Conservation (phyloP, 2,113 vertebrate species). For the Pterocles burchelli region DNA sequence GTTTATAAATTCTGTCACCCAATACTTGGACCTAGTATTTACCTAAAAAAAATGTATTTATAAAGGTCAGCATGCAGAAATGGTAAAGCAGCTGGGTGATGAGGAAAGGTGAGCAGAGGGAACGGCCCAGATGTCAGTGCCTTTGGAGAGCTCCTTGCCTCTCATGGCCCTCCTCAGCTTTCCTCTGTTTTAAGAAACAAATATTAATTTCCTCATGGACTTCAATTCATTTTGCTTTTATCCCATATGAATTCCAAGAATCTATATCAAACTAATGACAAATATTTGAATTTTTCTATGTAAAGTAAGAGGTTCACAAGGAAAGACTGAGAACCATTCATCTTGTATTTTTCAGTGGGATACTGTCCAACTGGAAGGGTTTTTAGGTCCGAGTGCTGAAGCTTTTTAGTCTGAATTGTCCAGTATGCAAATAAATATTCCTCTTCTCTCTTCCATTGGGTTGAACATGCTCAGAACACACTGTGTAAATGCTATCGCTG, state of each 20-base stretch:
- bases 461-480: not conserved
- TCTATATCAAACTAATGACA: not conserved
- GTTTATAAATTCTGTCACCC: not conserved
- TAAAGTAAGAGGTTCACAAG: not conserved
- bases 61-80: not conserved
- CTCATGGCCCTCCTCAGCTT: not conserved
- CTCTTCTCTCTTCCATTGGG: not conserved
- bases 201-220: not conserved
- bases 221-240: not conserved
- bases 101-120: not conserved
- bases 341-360: not conserved
- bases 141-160: not conserved
- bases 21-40: not conserved
- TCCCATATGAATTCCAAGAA: not conserved
- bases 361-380: not conserved
- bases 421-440: not conserved
- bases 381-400: not conserved
- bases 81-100: not conserved
- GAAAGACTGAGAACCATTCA: not conserved
- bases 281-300: not conserved
- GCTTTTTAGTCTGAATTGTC: not conserved
- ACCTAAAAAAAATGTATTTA: not conserved
- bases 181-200: not conserved
- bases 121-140: not conserved
- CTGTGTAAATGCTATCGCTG: accelerated